phyloP scores from a whole-genome alignment of 2,888 invertebrate species.

The Drosophila acutilabella region DNA sequence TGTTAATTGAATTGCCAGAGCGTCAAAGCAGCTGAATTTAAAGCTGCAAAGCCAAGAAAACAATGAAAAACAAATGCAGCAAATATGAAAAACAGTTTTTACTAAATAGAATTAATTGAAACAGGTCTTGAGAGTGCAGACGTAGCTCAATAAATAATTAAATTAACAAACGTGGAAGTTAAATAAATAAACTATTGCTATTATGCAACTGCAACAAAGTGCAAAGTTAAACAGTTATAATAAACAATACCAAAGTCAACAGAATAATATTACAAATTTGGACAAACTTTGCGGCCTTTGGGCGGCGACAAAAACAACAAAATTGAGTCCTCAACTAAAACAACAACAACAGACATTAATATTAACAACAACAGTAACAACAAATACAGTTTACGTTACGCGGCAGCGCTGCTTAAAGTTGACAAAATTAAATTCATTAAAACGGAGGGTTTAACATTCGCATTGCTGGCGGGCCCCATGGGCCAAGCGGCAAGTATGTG shows the following conservation, averaged over 20 bases:
- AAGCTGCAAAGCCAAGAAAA: slow-evolving; percentile 9
- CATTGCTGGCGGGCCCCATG: slow-evolving; percentile 87
- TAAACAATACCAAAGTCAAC: slow-evolving; percentile 51
- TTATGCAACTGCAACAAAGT: slow-evolving; percentile 69
- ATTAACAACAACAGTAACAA: slow-evolving; percentile 33
- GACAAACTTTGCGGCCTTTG: slow-evolving; percentile 54
- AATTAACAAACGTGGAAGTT: slow-evolving; percentile 13
- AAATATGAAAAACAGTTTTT: slow-evolving; percentile 16
- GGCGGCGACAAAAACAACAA: slow-evolving; percentile 64
- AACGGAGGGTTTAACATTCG: slow-evolving; percentile 85
- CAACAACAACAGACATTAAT: slow-evolving; percentile 35
- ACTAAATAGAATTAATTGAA: not conserved
- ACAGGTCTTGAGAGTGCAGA: slow-evolving; percentile 44
- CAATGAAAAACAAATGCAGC: not conserved
- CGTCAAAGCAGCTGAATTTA: slow-evolving; percentile 30
- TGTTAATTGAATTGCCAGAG: slow-evolving; percentile 69
- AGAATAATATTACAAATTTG: slow-evolving; percentile 33
- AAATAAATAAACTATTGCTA: slow-evolving; percentile 26
- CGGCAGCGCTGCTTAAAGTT: slow-evolving; percentile 74
- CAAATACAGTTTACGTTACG: slow-evolving; percentile 64
- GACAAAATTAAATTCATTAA: slow-evolving; percentile 84
- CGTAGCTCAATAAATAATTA: slow-evolving; percentile 35
- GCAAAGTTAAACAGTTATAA: slow-evolving; percentile 22
- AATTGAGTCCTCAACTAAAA: slow-evolving; percentile 61
- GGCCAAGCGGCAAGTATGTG: slow-evolving; percentile 93